Evolutionary conservation across 2,797 vertebrate genomes (phyloP), one percentile per base, ranked within the genome.

Genomic region (Phataginus tricuspis): DNA sequence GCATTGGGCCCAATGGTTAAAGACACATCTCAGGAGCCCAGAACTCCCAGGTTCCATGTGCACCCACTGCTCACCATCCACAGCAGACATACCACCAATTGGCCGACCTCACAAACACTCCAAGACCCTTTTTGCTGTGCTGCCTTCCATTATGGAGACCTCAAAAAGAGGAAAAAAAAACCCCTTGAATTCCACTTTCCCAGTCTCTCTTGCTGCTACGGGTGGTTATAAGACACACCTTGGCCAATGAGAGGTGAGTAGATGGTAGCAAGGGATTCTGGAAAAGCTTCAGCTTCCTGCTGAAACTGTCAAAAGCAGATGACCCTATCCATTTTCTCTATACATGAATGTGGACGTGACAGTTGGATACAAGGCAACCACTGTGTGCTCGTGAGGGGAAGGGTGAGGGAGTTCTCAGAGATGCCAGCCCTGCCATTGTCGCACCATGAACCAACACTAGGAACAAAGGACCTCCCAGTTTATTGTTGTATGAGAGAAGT

Each of bases 61-160:
- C 42, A 79, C 23, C 27, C 27, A 42, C 31, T 42, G n/a, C n/a
- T 72, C 15, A 39, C 3, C 31, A 29, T 19, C 8, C 13, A 7
- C 0, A 18, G 29, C 25, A n/a, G n/a, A 19, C 5, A 2, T 9
- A 27, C 51, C 57, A 57, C 42, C 31, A 15, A 1, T 0, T 7
- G 82, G n/a, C 63, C 37, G 51, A 51, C 21, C 59, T 37, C 21
- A 29, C 4, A 82, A 51, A 57, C 25, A 18, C 10, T 39, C n/a
- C 53, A 53, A 51, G 19, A 68, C 25, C 37, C 11, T 5, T 4
- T 49, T 63, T n/a, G n/a, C 53, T 18, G 82, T 61, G n/a, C 31
- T 83, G 61, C 34, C 59, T 83, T 86, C 37, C 37, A 25, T 83
- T 59, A 74, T 2, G 63, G 34, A 86, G 37, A 21, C 27, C 86